A percentile compares a stretch with the other conserved stretches of the same genome.
Evolutionary conservation across 1,140 invertebrate genomes (phyloP).

Genomic region (Pinna nobilis): DNA sequence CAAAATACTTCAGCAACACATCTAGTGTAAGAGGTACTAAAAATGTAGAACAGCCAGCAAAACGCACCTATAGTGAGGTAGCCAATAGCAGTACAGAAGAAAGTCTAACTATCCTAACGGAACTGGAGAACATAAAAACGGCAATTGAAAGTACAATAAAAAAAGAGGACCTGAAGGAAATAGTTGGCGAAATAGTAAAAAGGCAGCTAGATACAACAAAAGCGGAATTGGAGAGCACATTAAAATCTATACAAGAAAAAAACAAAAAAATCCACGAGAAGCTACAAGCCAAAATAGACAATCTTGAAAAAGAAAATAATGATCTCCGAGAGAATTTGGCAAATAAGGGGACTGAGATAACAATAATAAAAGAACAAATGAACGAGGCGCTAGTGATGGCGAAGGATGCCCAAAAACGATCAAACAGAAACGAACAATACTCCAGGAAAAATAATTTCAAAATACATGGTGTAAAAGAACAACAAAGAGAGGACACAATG

Average conservation of each 20-base stretch:
- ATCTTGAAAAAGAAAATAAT: background rate
- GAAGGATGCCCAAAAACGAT: background rate
- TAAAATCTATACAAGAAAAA: background rate
- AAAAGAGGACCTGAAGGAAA: background rate
- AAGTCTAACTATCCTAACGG: background rate
- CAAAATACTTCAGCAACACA: constrained; percentile 1
- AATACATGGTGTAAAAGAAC: background rate
- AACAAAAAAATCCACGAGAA: background rate
- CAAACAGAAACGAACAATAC: background rate
- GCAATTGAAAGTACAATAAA: background rate
- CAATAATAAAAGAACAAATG: background rate
- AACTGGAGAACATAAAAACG: background rate
- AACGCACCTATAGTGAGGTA: background rate
- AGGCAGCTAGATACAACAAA: no score
- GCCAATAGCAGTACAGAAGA: background rate
- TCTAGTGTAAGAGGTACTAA: no score
- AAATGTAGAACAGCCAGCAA: background rate
- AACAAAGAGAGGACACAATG: background rate
- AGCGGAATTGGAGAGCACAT: background rate
- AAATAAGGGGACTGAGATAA: background rate
- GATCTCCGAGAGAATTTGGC: background rate
- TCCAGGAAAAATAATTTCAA: background rate
- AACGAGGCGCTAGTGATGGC: background rate
- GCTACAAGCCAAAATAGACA: background rate
- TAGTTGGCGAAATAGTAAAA: background rate